Percentiles rank a stretch among this genome's conserved stretches.
phyloP scores from a whole-genome alignment of 2,888 invertebrate genomes.

The Philereme vetulata region DNA sequence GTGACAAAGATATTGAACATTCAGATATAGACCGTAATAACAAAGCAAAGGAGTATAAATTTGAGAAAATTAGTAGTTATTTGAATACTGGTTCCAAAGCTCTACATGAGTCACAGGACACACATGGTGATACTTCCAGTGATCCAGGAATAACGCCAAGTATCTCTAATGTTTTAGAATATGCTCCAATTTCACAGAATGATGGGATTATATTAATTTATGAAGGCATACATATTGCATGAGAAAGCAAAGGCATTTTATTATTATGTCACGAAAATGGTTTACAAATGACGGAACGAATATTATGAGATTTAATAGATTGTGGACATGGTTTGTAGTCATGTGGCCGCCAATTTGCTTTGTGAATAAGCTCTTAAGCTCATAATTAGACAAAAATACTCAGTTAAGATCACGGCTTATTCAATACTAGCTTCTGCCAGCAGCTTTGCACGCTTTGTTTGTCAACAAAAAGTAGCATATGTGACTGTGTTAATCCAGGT shows the following conservation, averaged over 20 bases:
- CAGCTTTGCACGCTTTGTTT: too few species aligned
- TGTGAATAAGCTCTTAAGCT: too few species aligned
- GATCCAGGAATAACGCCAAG: conserved; percentile 42
- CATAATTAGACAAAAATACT: too few species aligned
- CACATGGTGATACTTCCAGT: conserved; percentile 40
- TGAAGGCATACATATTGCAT: conserved; percentile 30
- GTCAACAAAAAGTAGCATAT: too few species aligned
- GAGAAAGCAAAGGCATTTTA: conserved; percentile 18
- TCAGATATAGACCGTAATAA: conserved; percentile 17
- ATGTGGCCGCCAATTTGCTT: not conserved
- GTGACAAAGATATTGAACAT: conserved; percentile 4
- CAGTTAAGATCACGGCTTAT: too few species aligned
- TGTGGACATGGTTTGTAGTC: not conserved
- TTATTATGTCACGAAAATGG: conserved; percentile 4
- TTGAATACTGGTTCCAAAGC: conserved; percentile 19
- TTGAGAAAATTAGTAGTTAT: conserved; percentile 15
- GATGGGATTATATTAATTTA: conserved; percentile 39
- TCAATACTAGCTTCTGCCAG: too few species aligned
- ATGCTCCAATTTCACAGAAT: conserved; percentile 38
- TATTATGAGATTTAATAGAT: conserved; percentile 9
- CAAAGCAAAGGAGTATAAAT: conserved; percentile 10
- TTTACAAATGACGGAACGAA: conserved; percentile 12
- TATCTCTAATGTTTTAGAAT: conserved; percentile 39
- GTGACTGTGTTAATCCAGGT: too few species aligned
- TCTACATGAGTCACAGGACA: conserved; percentile 37